Conservation (phyloP, 2,113 vertebrate species). For the Mobula hypostoma region DNA sequence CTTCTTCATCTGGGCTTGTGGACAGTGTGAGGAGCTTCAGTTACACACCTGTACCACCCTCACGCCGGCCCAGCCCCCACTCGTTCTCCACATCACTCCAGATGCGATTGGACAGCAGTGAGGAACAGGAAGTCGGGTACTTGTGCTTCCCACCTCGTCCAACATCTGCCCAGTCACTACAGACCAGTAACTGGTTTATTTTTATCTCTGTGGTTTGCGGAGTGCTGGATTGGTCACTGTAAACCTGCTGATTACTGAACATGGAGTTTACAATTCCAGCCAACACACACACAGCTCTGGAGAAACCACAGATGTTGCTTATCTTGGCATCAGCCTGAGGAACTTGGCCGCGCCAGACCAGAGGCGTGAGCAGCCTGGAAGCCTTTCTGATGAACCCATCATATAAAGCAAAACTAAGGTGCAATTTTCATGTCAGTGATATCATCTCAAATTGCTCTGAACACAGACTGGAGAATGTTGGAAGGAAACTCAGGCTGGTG, state of each 20-base stretch:
- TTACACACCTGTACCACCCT: too few relatives aligned
- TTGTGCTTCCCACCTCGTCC: background rate
- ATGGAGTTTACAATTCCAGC: too few relatives aligned
- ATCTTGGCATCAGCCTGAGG: background rate
- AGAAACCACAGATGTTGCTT: conserved; percentile 12
- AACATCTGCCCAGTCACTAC: too few relatives aligned
- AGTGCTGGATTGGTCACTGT: background rate
- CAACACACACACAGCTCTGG: background rate
- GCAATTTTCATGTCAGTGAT: too few relatives aligned
- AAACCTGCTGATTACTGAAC: background rate
- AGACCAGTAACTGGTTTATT: background rate
- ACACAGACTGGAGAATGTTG: too few relatives aligned
- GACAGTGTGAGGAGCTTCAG: too few relatives aligned
- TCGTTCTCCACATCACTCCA: too few relatives aligned
- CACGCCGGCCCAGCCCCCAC: too few relatives aligned
- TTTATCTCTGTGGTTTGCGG: background rate
- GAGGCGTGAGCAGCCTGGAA: background rate
- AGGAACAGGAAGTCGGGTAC: background rate
- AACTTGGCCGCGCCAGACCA: background rate
- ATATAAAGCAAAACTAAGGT: too few relatives aligned
- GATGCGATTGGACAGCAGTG: background rate
- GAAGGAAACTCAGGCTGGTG: too few relatives aligned
- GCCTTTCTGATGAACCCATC: background rate
- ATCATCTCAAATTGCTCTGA: too few relatives aligned
- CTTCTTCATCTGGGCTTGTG: too few relatives aligned